Base-by-base conservation (phyloP, 2,888 invertebrate genomes). In the Pyrocoelia pectoralis region DNA sequence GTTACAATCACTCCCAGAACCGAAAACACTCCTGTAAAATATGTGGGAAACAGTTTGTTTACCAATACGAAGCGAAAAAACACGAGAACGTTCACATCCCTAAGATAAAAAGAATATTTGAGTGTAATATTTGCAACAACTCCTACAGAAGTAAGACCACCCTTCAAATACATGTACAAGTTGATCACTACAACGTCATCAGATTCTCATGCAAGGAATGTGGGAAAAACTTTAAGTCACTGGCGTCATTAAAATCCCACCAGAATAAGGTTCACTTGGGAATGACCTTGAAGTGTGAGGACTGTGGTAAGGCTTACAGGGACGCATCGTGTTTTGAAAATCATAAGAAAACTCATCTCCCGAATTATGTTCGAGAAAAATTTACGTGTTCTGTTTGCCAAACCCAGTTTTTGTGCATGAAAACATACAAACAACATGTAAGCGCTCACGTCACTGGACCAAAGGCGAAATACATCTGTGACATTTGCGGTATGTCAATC, bases 391-490 rank as follows among this genome's bases (percentile, higher is more conserved):
- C 8, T 8, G 8, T 8, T 24, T 24, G 24, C 24, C 4, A 24
- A 8, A 8, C 24, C 4, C 3, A 24, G 8, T 24, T 24, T 24
- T 24, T 8, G 8, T 24, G 3, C 8, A 24, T 5, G 8, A 3
- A 24, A 8, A 5, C 24, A 8, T 24, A 5, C 3, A 24, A 24
- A 8, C 3, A 8, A 8, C 24, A 24, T 24, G 8, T 24, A 8
- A 8, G 8, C 3, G 8, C 8, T 5, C 24, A 24, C 8, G 6
- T 13, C 13, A 13, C 6, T 12, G 14, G 13, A 77, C 77, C 48
- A 74, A n/a, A n/a, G n/a, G n/a, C n/a, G n/a, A n/a, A n/a, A n/a
- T 78, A 73, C 54, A 64, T 67, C 2, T 41, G 41, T 15, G 41
- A 41, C 2, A 5, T 8, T 12, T 41, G 41, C 8, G 13, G n/a